Conservation (phyloP, 2,797 vertebrate genomes). For the Psittacula echo region DNA sequence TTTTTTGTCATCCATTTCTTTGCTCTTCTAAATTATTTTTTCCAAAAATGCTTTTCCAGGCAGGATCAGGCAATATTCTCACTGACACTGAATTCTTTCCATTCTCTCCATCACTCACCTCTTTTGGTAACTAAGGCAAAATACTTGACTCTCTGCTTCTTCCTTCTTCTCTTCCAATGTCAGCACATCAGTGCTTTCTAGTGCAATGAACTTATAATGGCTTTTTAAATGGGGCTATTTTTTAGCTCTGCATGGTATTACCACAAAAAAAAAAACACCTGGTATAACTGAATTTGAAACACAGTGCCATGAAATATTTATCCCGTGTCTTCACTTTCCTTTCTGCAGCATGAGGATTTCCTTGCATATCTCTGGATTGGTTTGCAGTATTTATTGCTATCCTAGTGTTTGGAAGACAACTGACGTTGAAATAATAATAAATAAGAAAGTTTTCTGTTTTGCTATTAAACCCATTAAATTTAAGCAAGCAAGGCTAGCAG, state of each 20-base stretch:
- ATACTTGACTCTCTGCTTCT: neutral
- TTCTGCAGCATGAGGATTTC: neutral
- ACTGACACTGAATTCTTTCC: neutral
- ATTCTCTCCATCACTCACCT: neutral
- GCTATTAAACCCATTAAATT: neutral
- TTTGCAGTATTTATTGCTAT: neutral
- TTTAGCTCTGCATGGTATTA: neutral
- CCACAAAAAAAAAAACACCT: neutral
- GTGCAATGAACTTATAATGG: neutral
- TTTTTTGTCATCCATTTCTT: neutral
- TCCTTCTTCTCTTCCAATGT: neutral
- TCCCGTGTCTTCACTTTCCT: rapidly evolving
- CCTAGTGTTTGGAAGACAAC: neutral
- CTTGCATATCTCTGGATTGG: neutral
- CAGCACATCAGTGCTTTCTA: neutral
- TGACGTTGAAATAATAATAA: neutral
- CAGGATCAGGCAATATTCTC: neutral
- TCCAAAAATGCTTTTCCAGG: neutral
- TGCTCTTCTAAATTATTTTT: neutral
- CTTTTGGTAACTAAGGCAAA: neutral
- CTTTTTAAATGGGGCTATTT: neutral
- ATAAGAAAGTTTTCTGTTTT: neutral
- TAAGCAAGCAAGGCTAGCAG: neutral
- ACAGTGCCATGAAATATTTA: neutral
- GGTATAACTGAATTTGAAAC: neutral